Evolutionary conservation across 2,888 invertebrate genomes (phyloP).

Genomic region (Leptinotarsa rubiginosa): DNA sequence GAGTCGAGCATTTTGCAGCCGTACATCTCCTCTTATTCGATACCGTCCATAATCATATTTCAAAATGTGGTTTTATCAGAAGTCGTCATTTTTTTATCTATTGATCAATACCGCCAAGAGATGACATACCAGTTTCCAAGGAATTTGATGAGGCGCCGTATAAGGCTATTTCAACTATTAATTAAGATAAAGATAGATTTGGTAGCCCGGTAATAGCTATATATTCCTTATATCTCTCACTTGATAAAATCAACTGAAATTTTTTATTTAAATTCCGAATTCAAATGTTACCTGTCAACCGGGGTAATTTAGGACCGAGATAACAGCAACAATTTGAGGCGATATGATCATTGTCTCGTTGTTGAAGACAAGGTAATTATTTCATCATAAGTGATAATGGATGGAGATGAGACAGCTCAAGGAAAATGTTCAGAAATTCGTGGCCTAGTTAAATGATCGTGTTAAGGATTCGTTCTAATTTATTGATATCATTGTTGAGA

Average conservation of each 20-base stretch:
- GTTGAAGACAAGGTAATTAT: conserved; percentile 18
- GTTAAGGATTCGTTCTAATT: no score
- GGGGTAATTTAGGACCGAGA: conserved; percentile 37
- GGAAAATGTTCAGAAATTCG: background rate
- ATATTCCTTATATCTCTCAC: conserved; percentile 33
- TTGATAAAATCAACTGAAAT: conserved; percentile 39
- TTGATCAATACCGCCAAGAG: conserved; percentile 32
- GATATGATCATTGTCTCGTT: conserved; percentile 24
- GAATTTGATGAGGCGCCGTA: conserved; percentile 38
- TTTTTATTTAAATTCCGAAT: conserved; percentile 27
- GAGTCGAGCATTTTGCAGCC: no score
- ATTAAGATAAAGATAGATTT: conserved; percentile 39
- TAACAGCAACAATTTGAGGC: conserved; percentile 27
- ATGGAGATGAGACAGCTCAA: conserved; percentile 15
- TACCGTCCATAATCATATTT: background rate
- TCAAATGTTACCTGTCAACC: conserved; percentile 30
- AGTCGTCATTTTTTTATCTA: conserved; percentile 36
- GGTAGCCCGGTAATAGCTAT: conserved; percentile 35
- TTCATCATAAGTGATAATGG: conserved; percentile 11
- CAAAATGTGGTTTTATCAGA: background rate
- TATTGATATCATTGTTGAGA: no score
- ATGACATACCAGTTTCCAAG: conserved; percentile 37
- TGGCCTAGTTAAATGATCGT: background rate
- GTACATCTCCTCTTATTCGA: no score
- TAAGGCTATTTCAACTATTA: conserved; percentile 40